Percentiles rank a stretch among this genome's conserved stretches.
Evolutionary conservation across 2,113 vertebrate species (phyloP).

Genomic region (Vulpes lagopus): DNA sequence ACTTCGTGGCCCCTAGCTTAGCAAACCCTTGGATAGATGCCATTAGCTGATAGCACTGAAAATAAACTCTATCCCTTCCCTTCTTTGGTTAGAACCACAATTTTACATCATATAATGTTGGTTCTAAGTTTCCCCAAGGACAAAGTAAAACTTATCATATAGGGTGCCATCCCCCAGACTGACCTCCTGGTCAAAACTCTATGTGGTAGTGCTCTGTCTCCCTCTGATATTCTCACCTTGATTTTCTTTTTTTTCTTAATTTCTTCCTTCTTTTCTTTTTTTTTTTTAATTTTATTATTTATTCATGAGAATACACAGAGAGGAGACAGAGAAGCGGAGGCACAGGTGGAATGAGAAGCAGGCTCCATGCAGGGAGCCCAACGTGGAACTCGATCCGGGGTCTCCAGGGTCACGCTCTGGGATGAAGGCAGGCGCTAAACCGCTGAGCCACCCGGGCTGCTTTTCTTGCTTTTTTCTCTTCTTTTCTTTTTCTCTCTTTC

Average conservation of each 20-base stretch:
- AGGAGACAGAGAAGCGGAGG: no score
- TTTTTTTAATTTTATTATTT: no score
- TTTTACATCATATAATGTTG: background rate
- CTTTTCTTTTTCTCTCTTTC: no score
- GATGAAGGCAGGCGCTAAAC: no score
- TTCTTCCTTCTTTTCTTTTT: no score
- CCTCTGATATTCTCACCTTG: conserved; percentile 72
- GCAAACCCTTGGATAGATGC: background rate
- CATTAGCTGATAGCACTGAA: background rate
- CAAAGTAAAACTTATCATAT: background rate
- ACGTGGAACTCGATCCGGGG: no score
- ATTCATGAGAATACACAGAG: no score
- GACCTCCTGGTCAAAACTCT: background rate
- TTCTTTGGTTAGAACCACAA: background rate
- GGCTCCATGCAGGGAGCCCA: no score
- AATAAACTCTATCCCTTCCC: background rate
- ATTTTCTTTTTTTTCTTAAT: background rate
- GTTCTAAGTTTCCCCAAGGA: background rate
- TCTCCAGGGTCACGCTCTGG: no score
- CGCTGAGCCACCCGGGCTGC: no score
- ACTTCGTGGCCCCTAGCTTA: background rate
- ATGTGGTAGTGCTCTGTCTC: accelerated
- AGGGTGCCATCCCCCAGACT: background rate
- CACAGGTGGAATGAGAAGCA: no score
- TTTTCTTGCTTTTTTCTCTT: no score